Conservation (phyloP, 2,113 vertebrate genomes). For the Mixornis gularis region DNA sequence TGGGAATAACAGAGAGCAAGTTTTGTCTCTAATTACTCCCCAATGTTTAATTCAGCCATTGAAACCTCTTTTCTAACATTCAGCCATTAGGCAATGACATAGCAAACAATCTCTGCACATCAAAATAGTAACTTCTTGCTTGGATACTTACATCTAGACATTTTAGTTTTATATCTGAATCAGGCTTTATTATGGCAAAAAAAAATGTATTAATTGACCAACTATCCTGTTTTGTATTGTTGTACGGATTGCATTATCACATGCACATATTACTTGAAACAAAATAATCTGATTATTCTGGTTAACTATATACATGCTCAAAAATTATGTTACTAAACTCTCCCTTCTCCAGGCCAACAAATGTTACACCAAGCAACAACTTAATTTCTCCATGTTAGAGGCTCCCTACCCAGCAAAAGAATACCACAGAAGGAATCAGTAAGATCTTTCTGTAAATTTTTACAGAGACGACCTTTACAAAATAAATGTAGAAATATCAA, state of each 20-base stretch:
- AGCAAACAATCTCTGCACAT: background rate
- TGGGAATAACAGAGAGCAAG: background rate
- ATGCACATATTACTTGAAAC: background rate
- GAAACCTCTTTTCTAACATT: background rate
- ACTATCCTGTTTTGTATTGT: background rate
- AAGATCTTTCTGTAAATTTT: background rate
- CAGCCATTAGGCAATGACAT: accelerated
- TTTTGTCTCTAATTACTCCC: background rate
- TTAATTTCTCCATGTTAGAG: background rate
- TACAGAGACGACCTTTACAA: background rate
- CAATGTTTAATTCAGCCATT: background rate
- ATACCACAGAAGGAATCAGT: background rate
- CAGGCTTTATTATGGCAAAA: background rate
- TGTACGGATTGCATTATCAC: background rate
- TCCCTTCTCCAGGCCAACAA: background rate
- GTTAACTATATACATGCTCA: background rate
- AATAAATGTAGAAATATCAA: background rate
- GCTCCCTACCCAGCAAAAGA: background rate
- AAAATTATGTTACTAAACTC: background rate
- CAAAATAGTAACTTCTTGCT: background rate
- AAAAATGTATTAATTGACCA: background rate
- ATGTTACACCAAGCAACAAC: background rate
- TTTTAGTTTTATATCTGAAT: background rate
- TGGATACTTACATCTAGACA: background rate
- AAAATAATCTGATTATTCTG: background rate